phyloP scores from a whole-genome alignment of 2,888 invertebrate species.

The Hypselothyrea guttata region DNA sequence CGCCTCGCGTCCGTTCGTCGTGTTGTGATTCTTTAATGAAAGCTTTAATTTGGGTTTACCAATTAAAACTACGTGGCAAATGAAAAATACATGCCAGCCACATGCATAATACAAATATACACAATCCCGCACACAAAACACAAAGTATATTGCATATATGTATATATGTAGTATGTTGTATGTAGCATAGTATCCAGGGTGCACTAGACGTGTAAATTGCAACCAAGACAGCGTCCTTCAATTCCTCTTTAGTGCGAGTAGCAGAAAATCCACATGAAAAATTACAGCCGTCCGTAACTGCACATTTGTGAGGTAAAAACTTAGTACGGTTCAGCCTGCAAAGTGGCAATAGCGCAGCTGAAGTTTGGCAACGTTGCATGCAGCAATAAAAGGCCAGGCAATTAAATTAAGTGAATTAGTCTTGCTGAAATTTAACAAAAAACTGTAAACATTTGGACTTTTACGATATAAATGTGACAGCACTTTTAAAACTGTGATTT shows the following conservation, averaged over 20 bases:
- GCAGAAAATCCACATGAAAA: slow-evolving; percentile 36
- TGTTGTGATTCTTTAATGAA: slow-evolving; percentile 78
- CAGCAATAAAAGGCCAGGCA: slow-evolving; percentile 32
- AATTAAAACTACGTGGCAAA: slow-evolving; percentile 77
- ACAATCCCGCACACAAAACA: neutral
- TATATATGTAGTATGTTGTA: slow-evolving; percentile 14
- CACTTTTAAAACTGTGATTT: no score
- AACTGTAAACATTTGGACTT: no score
- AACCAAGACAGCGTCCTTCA: slow-evolving; percentile 37
- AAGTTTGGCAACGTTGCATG: slow-evolving; percentile 45
- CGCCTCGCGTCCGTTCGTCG: slow-evolving; percentile 40
- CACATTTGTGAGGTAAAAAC: slow-evolving; percentile 29
- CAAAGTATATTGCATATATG: slow-evolving; percentile 2
- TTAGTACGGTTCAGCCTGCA: slow-evolving; percentile 25
- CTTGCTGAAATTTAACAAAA: slow-evolving; percentile 9
- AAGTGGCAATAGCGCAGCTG: slow-evolving; percentile 14
- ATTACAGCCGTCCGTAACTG: slow-evolving; percentile 22
- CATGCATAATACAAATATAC: slow-evolving; percentile 46
- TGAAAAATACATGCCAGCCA: slow-evolving; percentile 68
- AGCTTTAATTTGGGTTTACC: slow-evolving; percentile 77
- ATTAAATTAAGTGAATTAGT: slow-evolving; percentile 43
- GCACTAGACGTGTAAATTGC: slow-evolving; percentile 42
- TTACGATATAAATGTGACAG: no score
- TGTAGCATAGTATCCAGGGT: slow-evolving; percentile 1
- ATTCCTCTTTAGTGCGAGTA: slow-evolving; percentile 2